phyloP scores from a whole-genome alignment of 2,113 vertebrate species.

The Brachyhypopomus occidentalis region DNA sequence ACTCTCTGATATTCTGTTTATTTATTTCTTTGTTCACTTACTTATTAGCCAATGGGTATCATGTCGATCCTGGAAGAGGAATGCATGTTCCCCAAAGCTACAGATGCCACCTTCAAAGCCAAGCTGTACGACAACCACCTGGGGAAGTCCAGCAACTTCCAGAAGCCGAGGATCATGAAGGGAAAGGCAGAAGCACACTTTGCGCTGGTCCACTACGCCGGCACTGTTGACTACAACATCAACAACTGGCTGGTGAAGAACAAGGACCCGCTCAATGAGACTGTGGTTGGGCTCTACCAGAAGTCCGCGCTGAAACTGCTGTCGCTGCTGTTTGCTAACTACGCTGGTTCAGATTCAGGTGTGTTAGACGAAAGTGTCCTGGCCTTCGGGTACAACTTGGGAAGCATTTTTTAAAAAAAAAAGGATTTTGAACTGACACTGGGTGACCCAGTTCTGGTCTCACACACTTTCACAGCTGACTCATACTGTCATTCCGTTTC shows the following conservation, averaged over 20 bases:
- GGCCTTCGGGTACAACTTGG: neutral
- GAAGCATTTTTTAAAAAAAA: too few relatives aligned
- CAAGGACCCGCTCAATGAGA: constrained; percentile 79
- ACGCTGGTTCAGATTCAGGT: constrained; percentile 79
- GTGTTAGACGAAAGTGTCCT: constrained; percentile 29
- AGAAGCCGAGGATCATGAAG: constrained; percentile 70
- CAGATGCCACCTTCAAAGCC: constrained; percentile 61
- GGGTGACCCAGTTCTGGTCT: too few relatives aligned
- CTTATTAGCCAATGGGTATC: constrained; percentile 64
- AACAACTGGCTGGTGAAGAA: constrained; percentile 76
- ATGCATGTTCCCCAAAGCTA: constrained; percentile 66
- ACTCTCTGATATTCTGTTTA: neutral
- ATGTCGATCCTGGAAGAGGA: constrained; percentile 68
- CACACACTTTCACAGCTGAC: too few relatives aligned
- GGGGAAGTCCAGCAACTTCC: constrained; percentile 69
- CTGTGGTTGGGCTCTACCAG: constrained; percentile 78
- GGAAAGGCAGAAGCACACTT: constrained; percentile 77
- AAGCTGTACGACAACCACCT: constrained; percentile 67
- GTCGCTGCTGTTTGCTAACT: constrained; percentile 75
- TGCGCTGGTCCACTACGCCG: constrained; percentile 72
- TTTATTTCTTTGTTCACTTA: neutral
- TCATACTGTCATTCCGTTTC: constrained; percentile 18
- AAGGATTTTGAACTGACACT: too few relatives aligned
- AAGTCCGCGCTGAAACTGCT: constrained; percentile 76
- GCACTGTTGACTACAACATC: constrained; percentile 81